Percentiles rank a stretch among this genome's conserved stretches.
Conservation (phyloP, 2,113 vertebrate species). For the Reinhardtius hippoglossoides region DNA sequence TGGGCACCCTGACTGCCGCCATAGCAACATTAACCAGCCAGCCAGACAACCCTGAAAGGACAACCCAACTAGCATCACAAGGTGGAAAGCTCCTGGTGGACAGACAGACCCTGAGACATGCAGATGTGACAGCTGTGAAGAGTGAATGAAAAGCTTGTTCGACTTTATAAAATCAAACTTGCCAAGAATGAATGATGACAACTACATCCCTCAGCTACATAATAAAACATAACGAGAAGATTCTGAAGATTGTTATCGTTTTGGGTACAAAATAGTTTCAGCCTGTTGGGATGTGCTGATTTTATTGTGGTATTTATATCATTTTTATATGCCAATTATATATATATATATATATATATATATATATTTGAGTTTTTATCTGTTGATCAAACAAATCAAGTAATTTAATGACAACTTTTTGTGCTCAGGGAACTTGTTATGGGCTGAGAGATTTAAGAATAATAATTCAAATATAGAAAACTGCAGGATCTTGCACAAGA, state of each 20-base stretch:
- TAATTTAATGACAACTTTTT: too few species aligned
- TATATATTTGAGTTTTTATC: too few species aligned
- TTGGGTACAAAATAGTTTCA: neutral
- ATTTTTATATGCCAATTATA: too few species aligned
- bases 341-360: too few species aligned
- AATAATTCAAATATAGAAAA: too few species aligned
- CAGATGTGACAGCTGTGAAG: neutral
- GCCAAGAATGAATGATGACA: neutral
- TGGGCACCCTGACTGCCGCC: constrained; percentile 45
- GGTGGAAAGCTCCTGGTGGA: constrained; percentile 39
- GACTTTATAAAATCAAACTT: neutral
- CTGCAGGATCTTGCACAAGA: too few species aligned
- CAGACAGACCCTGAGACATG: constrained; percentile 23
- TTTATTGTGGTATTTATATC: too few species aligned
- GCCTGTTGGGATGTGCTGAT: neutral
- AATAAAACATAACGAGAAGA: neutral
- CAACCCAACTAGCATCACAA: constrained; percentile 47
- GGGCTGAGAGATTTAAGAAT: too few species aligned
- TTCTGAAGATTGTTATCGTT: too few species aligned
- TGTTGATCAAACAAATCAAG: too few species aligned
- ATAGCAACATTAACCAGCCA: constrained; percentile 49
- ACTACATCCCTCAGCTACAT: neutral
- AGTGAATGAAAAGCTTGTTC: constrained; percentile 1
- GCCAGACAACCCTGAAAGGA: constrained; percentile 50
- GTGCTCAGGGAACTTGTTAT: too few species aligned